Base-by-base conservation (phyloP, 2,797 vertebrate genomes). In the Delichon dasypus region DNA sequence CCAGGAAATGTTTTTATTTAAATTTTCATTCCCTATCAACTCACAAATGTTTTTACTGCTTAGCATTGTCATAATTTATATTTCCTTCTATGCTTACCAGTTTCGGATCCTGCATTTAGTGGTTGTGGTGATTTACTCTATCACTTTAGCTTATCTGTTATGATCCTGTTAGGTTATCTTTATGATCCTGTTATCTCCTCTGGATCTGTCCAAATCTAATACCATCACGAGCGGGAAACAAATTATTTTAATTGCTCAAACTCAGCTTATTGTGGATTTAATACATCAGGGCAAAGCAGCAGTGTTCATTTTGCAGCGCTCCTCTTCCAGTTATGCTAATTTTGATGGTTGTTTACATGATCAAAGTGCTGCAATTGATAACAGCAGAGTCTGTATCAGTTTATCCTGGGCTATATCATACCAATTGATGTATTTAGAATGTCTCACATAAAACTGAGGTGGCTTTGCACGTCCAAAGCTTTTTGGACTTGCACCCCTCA, bases 1-100 rank as follows among this genome's bases (percentile, higher is more conserved):
- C 14, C 29, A 50, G 88, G 60, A 80, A 79, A 75, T 67, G 45
- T 64, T 91, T 91, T 90, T 88, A 83, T 94, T 93, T 92, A 83
- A 75, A 85, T 90, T 78, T 93, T 66, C 29, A 58, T 75, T 93
- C 58, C 53, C 55, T 74, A 44, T 85, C 75, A 94, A 68, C 23
- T 76, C 10, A 50, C 13, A 86, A 22, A 50, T 68, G 40, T 58
- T 88, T 95, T 62, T 71, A 27, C n/a, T 76, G 73, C 62, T 82
- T 84, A 47, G 53, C 36, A 25, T 7, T 62, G 29, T 55, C 36
- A 10, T 65, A n/a, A 60, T 85, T 79, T 58, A 7, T 61, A 71
- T 61, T 66, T 15, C 13, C 17, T n/a, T 91, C 16, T 34, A 22
- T 44, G 26, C 57, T 75, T 74, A 22, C 32, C 34, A 66, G 34